Evolutionary conservation across 2,888 invertebrate genomes (phyloP).

Genomic region (Torymus tubicola): DNA sequence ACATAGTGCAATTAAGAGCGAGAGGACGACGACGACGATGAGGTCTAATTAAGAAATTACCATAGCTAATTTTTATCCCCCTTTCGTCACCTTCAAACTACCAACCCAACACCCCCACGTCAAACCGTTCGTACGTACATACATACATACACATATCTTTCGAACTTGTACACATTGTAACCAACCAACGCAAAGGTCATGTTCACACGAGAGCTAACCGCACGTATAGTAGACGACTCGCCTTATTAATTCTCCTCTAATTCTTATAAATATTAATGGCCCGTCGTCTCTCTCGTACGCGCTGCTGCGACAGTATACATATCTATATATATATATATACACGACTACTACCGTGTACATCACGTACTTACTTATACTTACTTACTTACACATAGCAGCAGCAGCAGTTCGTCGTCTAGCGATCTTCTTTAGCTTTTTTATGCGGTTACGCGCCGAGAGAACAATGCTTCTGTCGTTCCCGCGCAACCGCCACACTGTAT

Average conservation of each 20-base stretch:
- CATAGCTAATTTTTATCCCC: too few species aligned
- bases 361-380: too few species aligned
- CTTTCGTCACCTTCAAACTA: too few species aligned
- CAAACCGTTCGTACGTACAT: too few species aligned
- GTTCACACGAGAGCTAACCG: conserved; percentile 70
- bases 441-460: conserved; percentile 1
- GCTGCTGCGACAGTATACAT: not conserved
- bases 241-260: conserved; percentile 67
- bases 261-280: conserved; percentile 72
- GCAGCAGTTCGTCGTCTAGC: not conserved
- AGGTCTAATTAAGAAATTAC: too few species aligned
- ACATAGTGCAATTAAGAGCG: too few species aligned
- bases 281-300: not conserved
- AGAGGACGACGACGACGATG: too few species aligned
- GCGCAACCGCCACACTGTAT: not conserved
- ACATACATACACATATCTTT: too few species aligned
- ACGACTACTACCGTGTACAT: too few species aligned
- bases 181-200: conserved; percentile 65
- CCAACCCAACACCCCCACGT: too few species aligned
- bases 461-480: conserved; percentile 10
- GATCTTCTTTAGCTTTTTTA: not conserved
- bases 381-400: too few species aligned
- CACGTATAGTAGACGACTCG: conserved; percentile 11
- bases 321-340: too few species aligned
- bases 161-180: not conserved